Base-by-base conservation (phyloP, 2,113 vertebrate genomes). In the Cyphomyrus discorhynchus region DNA sequence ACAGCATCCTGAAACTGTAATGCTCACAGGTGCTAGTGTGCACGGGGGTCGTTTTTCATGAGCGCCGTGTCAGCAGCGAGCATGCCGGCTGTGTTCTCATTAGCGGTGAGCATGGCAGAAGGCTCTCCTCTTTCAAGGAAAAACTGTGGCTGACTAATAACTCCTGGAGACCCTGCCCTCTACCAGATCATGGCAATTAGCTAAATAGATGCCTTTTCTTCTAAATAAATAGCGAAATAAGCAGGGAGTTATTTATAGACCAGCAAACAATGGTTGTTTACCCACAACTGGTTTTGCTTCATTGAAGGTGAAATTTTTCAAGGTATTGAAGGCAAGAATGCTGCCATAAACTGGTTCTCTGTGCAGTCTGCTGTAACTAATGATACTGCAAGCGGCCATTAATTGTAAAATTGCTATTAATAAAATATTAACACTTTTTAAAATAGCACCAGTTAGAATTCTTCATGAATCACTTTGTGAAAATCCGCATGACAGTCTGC, bases 11-110 rank as follows among this genome's bases (percentile, higher is more conserved):
- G 74, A 80, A 89, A 88, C 9, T 62, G 86, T 83, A 74, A 87
- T 91, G 4, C 6, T 46, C 21, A 31, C 8, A 46, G 62, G 74
- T 50, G 49, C 39, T 39, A 58, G 15, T 24, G 17, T 56, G 7
- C 56, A 50, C 80, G 24, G 21, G 62, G 88, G 50, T 88, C n/a
- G 62, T 91, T 91, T 91, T 87, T 90, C 58, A 70, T 47, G 39
- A 74, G 84, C 88, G 21, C 15, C 89, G 85, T 88, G 88, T 90
- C 90, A 0, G 49, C 70, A 53, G 70, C 5, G 74, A 24, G 31
- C 21, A 9, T 58, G 70, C 52, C 86, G 19, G 27, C n/a, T 35
- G 49, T 53, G 13, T 53, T 87, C 86, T 58, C 31, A 56, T 39
- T 56, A 35, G 27, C 31, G 1, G 21, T 3, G 24, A 49, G 42